phyloP scores from a whole-genome alignment of 2,797 vertebrate genomes.

The Valencia hispanica region DNA sequence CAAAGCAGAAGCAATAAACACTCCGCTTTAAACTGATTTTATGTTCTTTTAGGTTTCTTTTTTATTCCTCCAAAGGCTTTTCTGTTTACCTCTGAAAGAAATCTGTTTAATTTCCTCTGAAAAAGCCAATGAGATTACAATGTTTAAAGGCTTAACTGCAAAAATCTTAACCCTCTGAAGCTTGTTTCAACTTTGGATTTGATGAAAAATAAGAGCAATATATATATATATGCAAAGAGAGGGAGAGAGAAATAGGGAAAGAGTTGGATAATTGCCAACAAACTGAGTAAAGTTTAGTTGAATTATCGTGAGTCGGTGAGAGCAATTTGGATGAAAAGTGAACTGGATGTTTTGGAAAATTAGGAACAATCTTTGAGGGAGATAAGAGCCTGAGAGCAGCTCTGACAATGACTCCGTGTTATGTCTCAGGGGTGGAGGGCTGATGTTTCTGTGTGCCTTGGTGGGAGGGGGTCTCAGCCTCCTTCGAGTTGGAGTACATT shows the following conservation, averaged over 20 bases:
- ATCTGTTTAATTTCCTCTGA: constrained; percentile 25
- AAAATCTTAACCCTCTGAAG: constrained; percentile 27
- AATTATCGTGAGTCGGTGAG: constrained; percentile 12
- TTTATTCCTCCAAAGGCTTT: constrained; percentile 7
- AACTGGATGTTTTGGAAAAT: constrained; percentile 48
- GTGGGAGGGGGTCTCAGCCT: constrained; percentile 49
- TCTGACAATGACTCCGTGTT: constrained; percentile 37
- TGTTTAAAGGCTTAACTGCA: background rate
- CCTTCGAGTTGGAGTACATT: constrained; percentile 64
- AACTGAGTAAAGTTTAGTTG: constrained; percentile 22
- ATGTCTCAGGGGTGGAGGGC: constrained; percentile 12
- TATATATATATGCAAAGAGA: background rate
- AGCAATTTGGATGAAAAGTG: constrained; percentile 39
- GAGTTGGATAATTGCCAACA: constrained; percentile 11
- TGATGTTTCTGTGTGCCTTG: constrained; percentile 16
- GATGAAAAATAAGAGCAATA: constrained; percentile 6
- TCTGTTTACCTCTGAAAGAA: constrained; percentile 10
- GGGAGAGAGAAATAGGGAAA: background rate
- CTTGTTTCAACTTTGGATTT: background rate
- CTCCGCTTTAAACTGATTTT: constrained; percentile 23
- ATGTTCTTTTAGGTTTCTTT: constrained; percentile 11
- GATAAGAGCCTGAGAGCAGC: constrained; percentile 43
- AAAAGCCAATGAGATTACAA: background rate
- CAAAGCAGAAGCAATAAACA: constrained; percentile 44
- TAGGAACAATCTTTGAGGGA: constrained; percentile 41